Evolutionary conservation across 2,797 vertebrate species (phyloP), one percentile per base, ranked within the genome.

Genomic region (Chromis chromis): DNA sequence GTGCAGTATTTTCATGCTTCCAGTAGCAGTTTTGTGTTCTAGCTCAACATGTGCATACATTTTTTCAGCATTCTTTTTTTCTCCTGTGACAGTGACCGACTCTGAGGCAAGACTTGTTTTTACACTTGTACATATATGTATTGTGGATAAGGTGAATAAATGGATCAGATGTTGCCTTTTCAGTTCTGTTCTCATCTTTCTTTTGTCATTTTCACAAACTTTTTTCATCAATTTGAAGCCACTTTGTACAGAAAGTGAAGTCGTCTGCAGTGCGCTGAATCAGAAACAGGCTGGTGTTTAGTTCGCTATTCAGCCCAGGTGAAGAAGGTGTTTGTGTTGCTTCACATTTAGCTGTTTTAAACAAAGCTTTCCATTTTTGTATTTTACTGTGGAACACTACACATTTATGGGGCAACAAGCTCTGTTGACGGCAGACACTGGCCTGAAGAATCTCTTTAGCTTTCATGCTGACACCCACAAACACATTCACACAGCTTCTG

Each of bases 101-200:
- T 36, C 33, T 68, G 67, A n/a, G 24, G 49, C 56, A 55, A 28
- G 25, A 27, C 24, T 52, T 40, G 56, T 81, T 84, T 88, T 68
- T 85, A 90, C 74, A 53, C 55, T 75, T 93, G 88, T 91, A 93
- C 61, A 92, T 91, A 44, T 44, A 90, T 77, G 36, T 88, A 61
- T 83, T 69, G 52, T 65, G 72, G 73, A 64, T 58, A 74, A 55
- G 74, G 76, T 87, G 71, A 94, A 94, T 94, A 92, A 92, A 91
- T 78, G 17, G 52, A 76, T 79, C 70, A 44, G 73, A 75, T 88
- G 70, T 84, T 88, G 77, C 81, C 85, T 91, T 94, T 92, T 91
- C 52, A 87, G 0, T 58, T 44, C 14, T 22, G 42, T 12, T 72
- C 3, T 40, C 31, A 31, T 31, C 9, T 52, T 21, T 7, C n/a